Conservation (phyloP, 1,140 invertebrate species). For the Heliothis virescens region DNA sequence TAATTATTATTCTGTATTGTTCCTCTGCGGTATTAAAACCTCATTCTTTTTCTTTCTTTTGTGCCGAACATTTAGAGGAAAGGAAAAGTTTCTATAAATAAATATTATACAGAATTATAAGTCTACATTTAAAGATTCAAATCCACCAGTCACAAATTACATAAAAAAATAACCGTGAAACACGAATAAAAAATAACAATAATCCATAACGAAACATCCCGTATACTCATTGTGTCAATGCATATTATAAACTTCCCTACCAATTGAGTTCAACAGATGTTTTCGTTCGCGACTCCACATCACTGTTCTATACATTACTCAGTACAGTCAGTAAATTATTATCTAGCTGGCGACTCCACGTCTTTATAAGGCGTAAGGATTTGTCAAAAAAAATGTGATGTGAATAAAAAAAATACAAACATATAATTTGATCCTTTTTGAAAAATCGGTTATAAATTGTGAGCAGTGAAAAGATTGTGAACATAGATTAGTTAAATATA, state of each 20-base stretch:
- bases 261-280: slow-evolving; percentile 48
- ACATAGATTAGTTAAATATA: background rate
- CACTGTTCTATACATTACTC: background rate
- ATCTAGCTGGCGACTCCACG: background rate
- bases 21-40: too few relatives aligned
- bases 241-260: slow-evolving; percentile 44
- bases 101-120: too few relatives aligned
- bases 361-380: background rate
- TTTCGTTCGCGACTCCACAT: slow-evolving; percentile 22
- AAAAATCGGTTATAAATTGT: background rate
- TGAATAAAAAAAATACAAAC: too few relatives aligned
- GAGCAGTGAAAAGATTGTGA: background rate
- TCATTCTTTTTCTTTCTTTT: too few relatives aligned
- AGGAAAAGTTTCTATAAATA: too few relatives aligned
- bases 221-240: slow-evolving; percentile 35
- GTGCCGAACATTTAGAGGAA: too few relatives aligned
- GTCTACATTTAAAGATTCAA: too few relatives aligned
- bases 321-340: background rate
- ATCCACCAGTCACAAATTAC: too few relatives aligned
- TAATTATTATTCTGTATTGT: too few relatives aligned
- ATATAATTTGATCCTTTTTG: too few relatives aligned
- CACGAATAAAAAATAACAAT: background rate
- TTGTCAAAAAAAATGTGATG: background rate
- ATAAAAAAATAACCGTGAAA: too few relatives aligned
- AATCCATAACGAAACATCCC: background rate